A percentile compares a stretch with the other conserved stretches of the same genome.
Conservation (phyloP, 2,797 vertebrate species). For the Iguana delicatissima region DNA sequence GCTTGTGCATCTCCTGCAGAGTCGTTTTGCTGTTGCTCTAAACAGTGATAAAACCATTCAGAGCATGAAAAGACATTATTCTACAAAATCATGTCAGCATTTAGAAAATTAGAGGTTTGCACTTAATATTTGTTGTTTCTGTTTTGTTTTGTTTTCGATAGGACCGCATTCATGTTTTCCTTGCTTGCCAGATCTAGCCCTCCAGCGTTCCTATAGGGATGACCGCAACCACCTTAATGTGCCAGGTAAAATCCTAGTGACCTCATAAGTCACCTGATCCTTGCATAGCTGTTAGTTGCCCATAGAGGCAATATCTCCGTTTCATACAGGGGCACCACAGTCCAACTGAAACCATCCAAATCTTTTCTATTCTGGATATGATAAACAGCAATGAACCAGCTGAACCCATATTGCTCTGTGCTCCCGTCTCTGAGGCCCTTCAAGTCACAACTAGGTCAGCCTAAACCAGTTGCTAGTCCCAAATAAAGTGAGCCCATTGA, state of each 20-base stretch:
- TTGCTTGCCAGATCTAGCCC: not conserved
- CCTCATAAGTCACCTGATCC: not conserved
- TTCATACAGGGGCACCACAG: too few relatives aligned
- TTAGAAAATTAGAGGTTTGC: conserved; percentile 40
- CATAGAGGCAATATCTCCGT: not conserved
- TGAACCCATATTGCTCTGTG: not conserved
- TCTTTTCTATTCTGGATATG: too few relatives aligned
- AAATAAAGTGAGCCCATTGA: too few relatives aligned
- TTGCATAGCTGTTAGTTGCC: not conserved
- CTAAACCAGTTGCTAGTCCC: too few relatives aligned
- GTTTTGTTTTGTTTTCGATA: too few relatives aligned
- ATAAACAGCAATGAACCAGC: not conserved
- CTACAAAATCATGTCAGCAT: conserved; percentile 32
- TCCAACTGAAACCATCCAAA: too few relatives aligned
- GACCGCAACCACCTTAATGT: not conserved
- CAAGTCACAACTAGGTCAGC: not conserved
- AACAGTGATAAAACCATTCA: conserved; percentile 47
- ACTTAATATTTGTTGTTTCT: not conserved
- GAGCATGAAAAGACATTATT: conserved; percentile 55
- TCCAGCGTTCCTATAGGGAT: not conserved
- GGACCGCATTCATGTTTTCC: not conserved
- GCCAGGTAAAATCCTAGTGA: not conserved
- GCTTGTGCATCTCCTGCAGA: conserved; percentile 18
- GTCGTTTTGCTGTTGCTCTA: conserved; percentile 40
- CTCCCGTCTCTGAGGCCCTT: not conserved